Percentiles rank a stretch among this genome's conserved stretches.
phyloP scores from a whole-genome alignment of 2,888 invertebrate genomes.

The Dromius quadrimaculatus region DNA sequence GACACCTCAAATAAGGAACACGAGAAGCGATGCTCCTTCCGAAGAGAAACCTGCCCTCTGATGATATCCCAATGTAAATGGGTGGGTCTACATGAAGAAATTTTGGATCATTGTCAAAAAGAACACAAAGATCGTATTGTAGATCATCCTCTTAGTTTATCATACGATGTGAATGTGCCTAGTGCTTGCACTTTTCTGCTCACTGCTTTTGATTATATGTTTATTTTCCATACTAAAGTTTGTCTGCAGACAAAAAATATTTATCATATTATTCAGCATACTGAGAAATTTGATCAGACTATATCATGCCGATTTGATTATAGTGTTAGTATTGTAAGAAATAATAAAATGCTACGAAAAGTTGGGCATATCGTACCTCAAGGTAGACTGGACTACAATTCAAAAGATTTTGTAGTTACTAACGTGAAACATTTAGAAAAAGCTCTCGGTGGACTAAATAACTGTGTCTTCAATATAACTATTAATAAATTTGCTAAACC shows the following conservation, averaged over 20 bases:
- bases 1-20: background rate
- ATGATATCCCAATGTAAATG: background rate
- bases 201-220: background rate
- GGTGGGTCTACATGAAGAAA: background rate
- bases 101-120: background rate
- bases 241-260: background rate
- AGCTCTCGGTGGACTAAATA: background rate
- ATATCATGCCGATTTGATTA: constrained; percentile 2
- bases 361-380: background rate
- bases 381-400: background rate
- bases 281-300: background rate
- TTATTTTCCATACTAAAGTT: constrained; percentile 22
- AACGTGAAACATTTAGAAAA: constrained; percentile 15
- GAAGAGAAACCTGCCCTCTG: constrained; percentile 6
- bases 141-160: constrained; percentile 8
- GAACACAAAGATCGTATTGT: background rate
- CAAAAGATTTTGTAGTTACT: background rate
- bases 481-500: constrained; percentile 1
- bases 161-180: background rate
- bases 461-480: constrained; percentile 5
- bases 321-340: background rate
- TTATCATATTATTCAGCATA: background rate
- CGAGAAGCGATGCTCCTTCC: background rate
- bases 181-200: constrained; percentile 11
- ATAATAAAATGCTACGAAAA: constrained; percentile 3